These are phyloP conservation scores for Ferdinandea cuprea DNA, from an alignment of 2,888 invertebrate genomes.

Conservation along the genomic window DNA sequence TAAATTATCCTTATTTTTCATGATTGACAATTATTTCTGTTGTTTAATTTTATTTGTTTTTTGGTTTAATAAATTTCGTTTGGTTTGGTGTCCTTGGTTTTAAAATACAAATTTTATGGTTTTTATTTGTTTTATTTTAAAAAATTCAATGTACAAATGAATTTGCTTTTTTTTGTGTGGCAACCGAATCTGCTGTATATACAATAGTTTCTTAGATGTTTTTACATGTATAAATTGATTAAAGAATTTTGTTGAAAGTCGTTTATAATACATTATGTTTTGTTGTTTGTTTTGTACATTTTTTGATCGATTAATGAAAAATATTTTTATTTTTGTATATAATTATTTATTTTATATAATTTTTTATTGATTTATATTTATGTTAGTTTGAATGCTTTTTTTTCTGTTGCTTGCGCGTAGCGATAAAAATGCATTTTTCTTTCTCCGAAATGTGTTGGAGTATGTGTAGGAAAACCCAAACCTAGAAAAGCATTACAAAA, in stretches of 20 bases:
- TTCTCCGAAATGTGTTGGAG: slow-evolving; percentile 35
- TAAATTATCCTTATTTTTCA: slow-evolving; percentile 80
- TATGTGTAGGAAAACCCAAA: slow-evolving; percentile 5
- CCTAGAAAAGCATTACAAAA: background rate
- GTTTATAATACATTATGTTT: slow-evolving; percentile 7
- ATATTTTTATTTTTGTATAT: background rate
- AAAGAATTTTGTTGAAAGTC: slow-evolving; percentile 5
- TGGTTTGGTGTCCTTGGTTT: too few species aligned
- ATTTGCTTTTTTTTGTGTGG: slow-evolving; percentile 69
- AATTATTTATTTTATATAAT: background rate
- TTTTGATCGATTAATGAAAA: background rate
- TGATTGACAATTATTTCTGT: slow-evolving; percentile 81
- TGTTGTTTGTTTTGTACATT: slow-evolving; percentile 22
- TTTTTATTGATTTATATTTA: slow-evolving; percentile 8
- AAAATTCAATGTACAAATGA: slow-evolving; percentile 46
- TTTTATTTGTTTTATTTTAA: slow-evolving; percentile 42
- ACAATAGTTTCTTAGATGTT: slow-evolving; percentile 78
- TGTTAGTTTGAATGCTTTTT: slow-evolving; percentile 37
- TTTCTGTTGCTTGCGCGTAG: slow-evolving; percentile 34
- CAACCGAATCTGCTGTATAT: slow-evolving; percentile 73
- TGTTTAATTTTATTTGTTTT: slow-evolving; percentile 81
- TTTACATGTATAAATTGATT: slow-evolving; percentile 22
- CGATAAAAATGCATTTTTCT: slow-evolving; percentile 14
- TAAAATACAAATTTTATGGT: slow-evolving; percentile 75
- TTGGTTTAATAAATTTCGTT: slow-evolving; percentile 79